phyloP scores from a whole-genome alignment of 2,113 vertebrate species.

The Ellobius talpinus region DNA sequence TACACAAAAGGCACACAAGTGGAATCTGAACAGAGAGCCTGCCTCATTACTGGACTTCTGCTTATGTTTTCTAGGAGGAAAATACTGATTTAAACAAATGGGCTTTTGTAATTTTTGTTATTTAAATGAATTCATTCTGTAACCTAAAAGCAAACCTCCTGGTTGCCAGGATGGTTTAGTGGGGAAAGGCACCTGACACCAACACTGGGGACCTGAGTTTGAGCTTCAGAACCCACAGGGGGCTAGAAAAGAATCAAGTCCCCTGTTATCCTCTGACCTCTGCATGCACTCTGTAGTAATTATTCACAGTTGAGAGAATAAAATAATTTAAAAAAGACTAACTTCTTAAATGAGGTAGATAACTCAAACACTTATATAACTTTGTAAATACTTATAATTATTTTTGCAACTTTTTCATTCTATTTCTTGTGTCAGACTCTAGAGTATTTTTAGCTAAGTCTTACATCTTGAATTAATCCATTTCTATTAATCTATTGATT shows the following conservation, averaged over 20 bases:
- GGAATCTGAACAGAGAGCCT: no score
- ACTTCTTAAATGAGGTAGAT: background rate
- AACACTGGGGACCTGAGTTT: background rate
- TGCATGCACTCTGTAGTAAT: no score
- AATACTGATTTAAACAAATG: background rate
- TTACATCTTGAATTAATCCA: no score
- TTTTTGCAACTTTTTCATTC: background rate
- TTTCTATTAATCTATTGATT: no score
- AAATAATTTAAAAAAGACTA: background rate
- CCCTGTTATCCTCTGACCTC: background rate
- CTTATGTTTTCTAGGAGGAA: background rate
- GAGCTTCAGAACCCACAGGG: background rate
- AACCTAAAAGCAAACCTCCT: background rate
- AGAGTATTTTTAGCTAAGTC: no score
- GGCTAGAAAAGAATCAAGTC: background rate
- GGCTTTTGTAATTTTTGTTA: no score
- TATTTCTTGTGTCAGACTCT: background rate
- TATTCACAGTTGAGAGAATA: background rate
- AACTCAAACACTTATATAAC: background rate
- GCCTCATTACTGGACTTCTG: constrained; percentile 8
- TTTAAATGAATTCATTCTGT: background rate
- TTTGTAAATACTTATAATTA: background rate
- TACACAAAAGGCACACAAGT: background rate
- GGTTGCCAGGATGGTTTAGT: no score
- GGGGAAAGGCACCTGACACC: background rate